Conservation (phyloP, 64 coral and sea anemone genomes). For the Stichodactyla mertensii region DNA sequence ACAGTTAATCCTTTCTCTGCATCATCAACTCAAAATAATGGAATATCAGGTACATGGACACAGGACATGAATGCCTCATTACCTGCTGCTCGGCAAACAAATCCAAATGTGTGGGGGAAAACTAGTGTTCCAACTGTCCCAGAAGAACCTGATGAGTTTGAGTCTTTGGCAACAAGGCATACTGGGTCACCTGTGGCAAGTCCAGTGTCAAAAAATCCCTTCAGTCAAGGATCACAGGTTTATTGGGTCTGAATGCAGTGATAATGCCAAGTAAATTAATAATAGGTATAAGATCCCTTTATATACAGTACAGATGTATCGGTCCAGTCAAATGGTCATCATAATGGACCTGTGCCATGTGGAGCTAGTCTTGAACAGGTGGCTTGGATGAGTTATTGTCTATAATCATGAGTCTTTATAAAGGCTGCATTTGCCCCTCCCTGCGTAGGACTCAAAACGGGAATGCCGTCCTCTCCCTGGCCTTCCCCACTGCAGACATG, state of each 20-base stretch:
- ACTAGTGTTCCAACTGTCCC: background rate
- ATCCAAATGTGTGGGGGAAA: constrained; percentile 35
- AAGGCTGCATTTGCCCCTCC: background rate
- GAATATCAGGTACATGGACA: constrained; percentile 86
- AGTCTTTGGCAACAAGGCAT: constrained; percentile 51
- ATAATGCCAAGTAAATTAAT: constrained; percentile 5
- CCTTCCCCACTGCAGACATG: too few species aligned
- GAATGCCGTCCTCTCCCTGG: background rate
- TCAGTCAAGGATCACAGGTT: constrained; percentile 51
- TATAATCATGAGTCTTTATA: background rate
- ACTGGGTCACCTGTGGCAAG: constrained; percentile 39
- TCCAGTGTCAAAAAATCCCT: constrained; percentile 43
- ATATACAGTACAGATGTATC: background rate
- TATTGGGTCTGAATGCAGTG: constrained; percentile 51
- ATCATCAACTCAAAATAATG: constrained; percentile 59
- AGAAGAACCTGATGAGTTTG: constrained; percentile 59
- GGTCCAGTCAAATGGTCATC: background rate
- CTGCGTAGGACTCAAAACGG: background rate
- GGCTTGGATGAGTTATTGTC: background rate
- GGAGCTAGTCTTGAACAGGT: background rate
- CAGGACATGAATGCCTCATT: constrained; percentile 53
- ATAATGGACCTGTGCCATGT: background rate
- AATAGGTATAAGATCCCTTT: background rate
- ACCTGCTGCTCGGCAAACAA: constrained; percentile 10
- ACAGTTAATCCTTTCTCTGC: constrained; percentile 77